phyloP scores from a whole-genome alignment of 2,888 invertebrate genomes.

The Piscicola geometra region DNA sequence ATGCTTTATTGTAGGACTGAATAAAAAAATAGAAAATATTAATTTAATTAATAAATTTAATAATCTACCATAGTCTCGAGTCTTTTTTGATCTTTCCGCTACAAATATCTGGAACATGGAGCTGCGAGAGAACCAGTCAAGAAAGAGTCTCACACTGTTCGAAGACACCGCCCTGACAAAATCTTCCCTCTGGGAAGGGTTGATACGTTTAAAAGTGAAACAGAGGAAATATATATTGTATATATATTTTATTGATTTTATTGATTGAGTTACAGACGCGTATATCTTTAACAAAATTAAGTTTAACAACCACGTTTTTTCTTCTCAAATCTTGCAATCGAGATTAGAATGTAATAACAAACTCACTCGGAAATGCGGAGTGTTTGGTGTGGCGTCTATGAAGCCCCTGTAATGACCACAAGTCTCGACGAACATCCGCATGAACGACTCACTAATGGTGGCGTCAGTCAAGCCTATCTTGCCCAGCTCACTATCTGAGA shows the following conservation, averaged over 20 bases:
- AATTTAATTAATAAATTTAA: neutral
- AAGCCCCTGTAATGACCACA: constrained; percentile 68
- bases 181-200: constrained; percentile 66
- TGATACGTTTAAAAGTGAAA: too few relatives aligned
- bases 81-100: constrained; percentile 48
- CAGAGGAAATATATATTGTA: too few relatives aligned
- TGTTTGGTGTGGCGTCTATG: constrained; percentile 58
- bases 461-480: constrained; percentile 55
- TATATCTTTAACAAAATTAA: too few relatives aligned
- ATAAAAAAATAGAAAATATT: neutral
- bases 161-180: constrained; percentile 66
- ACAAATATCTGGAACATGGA: constrained; percentile 73
- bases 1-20: constrained; percentile 1
- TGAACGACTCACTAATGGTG: constrained; percentile 73
- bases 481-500: neutral
- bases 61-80: constrained; percentile 12
- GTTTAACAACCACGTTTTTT: too few relatives aligned
- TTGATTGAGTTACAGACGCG: too few relatives aligned
- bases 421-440: constrained; percentile 72
- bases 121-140: constrained; percentile 82
- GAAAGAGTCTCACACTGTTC: constrained; percentile 63
- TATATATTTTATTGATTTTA: too few relatives aligned
- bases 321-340: too few relatives aligned
- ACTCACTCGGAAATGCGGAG: constrained; percentile 56
- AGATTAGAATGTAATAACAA: too few relatives aligned